Percentiles rank a stretch among this genome's conserved stretches.
phyloP scores from a whole-genome alignment of 2,888 invertebrate genomes.

The Sturmia bella region DNA sequence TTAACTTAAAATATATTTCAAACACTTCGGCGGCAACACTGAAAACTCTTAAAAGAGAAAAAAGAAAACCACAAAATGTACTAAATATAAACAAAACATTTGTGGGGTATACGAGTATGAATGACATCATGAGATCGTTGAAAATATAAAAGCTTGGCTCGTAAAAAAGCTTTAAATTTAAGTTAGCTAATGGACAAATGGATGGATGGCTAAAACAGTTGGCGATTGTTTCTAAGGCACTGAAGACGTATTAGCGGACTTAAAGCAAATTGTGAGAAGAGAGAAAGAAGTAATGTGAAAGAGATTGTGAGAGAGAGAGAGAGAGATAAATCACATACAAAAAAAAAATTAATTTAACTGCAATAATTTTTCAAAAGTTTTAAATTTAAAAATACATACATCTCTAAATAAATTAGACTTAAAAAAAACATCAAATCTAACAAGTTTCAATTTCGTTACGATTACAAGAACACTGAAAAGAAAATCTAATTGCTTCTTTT shows the following conservation, averaged over 20 bases:
- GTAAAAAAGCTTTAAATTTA: conserved; percentile 50
- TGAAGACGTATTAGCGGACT: conserved; percentile 51
- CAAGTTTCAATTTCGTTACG: conserved; percentile 50
- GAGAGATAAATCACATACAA: conserved; percentile 12
- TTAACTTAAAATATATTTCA: no score
- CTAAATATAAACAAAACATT: no score
- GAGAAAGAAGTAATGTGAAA: not conserved
- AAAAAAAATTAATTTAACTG: conserved; percentile 14
- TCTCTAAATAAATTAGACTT: not conserved
- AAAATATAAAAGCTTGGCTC: conserved; percentile 54
- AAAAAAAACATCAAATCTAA: conserved; percentile 3
- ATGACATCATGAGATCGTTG: conserved; percentile 58
- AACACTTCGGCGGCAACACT: no score
- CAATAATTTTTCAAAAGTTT: not conserved
- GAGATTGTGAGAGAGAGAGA: not conserved
- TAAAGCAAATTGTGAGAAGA: conserved; percentile 2
- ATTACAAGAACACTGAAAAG: no score
- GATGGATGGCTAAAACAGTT: conserved; percentile 20
- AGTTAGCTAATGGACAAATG: not conserved
- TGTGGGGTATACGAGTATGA: not conserved
- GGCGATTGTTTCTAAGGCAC: conserved; percentile 45
- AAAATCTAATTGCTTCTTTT: no score
- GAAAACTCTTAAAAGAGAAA: no score
- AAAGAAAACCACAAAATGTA: no score
- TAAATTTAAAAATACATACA: not conserved